Conservation (phyloP, 2,113 vertebrate species). For the Oreochromis niloticus region DNA sequence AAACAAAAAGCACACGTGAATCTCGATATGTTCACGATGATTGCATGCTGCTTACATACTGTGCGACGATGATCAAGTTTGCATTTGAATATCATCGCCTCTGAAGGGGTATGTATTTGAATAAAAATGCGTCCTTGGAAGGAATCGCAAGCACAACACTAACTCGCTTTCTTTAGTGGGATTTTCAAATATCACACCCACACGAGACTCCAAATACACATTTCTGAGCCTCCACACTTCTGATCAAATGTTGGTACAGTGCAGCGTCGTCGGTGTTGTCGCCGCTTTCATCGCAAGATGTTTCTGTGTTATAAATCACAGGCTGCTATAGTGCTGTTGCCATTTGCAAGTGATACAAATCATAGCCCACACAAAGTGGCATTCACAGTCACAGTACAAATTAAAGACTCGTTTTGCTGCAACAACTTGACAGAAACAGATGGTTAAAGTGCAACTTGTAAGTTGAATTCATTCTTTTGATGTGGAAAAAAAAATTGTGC, state of each 20-base stretch:
- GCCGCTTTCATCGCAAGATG: neutral
- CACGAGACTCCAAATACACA: slow-evolving; percentile 31
- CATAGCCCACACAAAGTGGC: neutral
- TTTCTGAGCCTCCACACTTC: slow-evolving; percentile 18
- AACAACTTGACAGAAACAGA: neutral
- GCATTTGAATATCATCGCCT: slow-evolving; percentile 26
- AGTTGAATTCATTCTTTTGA: neutral
- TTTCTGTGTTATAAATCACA: slow-evolving; percentile 23
- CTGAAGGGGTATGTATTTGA: slow-evolving; percentile 12
- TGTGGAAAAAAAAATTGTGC: neutral
- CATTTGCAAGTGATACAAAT: neutral
- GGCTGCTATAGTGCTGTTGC: neutral
- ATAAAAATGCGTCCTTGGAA: slow-evolving; percentile 28
- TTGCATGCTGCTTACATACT: neutral
- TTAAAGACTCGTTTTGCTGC: neutral
- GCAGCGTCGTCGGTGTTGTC: neutral
- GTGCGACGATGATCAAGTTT: slow-evolving; percentile 10
- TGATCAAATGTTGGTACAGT: slow-evolving; percentile 30
- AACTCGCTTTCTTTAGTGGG: slow-evolving; percentile 17
- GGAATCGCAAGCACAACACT: slow-evolving; percentile 25
- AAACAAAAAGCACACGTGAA: neutral
- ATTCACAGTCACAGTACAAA: neutral
- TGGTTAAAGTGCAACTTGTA: neutral
- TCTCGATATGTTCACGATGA: neutral
- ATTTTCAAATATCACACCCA: slow-evolving; percentile 46